Evolutionary conservation across 2,888 invertebrate species (phyloP).

Genomic region (Phyto melanocephala): DNA sequence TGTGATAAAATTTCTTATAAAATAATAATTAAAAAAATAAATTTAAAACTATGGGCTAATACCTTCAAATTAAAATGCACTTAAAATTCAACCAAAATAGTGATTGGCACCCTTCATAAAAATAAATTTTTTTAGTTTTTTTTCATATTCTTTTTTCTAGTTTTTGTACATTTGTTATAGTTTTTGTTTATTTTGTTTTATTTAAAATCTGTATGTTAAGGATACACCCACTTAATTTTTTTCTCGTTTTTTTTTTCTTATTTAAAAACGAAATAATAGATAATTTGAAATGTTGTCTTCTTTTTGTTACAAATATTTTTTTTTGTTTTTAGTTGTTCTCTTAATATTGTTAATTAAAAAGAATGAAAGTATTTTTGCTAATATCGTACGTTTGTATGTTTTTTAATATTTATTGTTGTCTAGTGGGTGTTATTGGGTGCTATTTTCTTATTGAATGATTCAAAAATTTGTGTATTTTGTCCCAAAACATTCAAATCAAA

Average conservation of each 20-base stretch:
- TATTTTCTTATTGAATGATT: background rate
- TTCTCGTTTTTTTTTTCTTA: background rate
- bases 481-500: background rate
- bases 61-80: background rate
- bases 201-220: background rate
- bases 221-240: background rate
- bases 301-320: too few relatives aligned
- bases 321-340: background rate
- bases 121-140: background rate
- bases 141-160: background rate
- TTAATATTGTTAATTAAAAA: background rate
- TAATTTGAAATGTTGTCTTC: too few relatives aligned
- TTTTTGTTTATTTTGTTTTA: background rate
- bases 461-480: background rate
- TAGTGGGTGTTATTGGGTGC: conserved; percentile 10
- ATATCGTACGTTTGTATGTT: background rate
- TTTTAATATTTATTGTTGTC: background rate
- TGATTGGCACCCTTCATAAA: conserved; percentile 7
- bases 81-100: background rate
- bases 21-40: too few relatives aligned
- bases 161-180: background rate
- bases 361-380: background rate
- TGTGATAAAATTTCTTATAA: too few relatives aligned
- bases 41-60: too few relatives aligned
- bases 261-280: background rate